These are phyloP conservation scores for Drosophila trapezifrons DNA, from an alignment of 1,140 invertebrate species.

Conservation along the genomic window DNA sequence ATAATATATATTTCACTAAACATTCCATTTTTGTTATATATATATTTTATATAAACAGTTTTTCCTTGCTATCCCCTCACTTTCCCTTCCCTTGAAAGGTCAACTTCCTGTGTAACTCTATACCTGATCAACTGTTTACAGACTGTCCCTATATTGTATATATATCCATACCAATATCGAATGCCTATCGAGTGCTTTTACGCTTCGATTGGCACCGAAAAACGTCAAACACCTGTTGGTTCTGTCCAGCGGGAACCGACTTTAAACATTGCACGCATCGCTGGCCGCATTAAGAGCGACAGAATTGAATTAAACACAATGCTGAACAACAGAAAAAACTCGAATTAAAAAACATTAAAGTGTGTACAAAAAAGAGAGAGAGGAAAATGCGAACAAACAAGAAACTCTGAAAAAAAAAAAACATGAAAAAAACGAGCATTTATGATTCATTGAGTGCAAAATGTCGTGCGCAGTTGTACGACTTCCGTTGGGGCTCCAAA, in stretches of 20 bases:
- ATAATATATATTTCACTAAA: too few relatives aligned
- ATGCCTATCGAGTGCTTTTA: constrained; percentile 40
- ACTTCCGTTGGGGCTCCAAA: constrained; percentile 56
- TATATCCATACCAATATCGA: constrained; percentile 38
- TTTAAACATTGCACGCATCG: constrained; percentile 59
- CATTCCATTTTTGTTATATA: too few relatives aligned
- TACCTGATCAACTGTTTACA: constrained; percentile 22
- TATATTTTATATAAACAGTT: neutral
- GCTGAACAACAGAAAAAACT: constrained; percentile 8
- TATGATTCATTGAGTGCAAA: constrained; percentile 78
- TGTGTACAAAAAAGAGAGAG: constrained; percentile 2
- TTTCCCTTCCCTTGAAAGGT: neutral
- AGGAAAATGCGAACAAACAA: constrained; percentile 7
- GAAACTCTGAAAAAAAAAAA: neutral
- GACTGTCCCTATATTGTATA: neutral
- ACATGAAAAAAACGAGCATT: constrained; percentile 36
- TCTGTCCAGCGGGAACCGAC: constrained; percentile 13
- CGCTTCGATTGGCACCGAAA: constrained; percentile 28
- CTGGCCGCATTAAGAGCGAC: constrained; percentile 53
- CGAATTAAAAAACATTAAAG: constrained; percentile 26
- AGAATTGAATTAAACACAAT: constrained; percentile 58
- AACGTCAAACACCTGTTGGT: constrained; percentile 44
- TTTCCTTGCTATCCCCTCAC: neutral
- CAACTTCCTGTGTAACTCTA: constrained; percentile 40
- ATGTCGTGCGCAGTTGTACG: constrained; percentile 56